Evolutionary conservation across 2,888 invertebrate genomes (phyloP).

Genomic region (Cheilosia urbana): DNA sequence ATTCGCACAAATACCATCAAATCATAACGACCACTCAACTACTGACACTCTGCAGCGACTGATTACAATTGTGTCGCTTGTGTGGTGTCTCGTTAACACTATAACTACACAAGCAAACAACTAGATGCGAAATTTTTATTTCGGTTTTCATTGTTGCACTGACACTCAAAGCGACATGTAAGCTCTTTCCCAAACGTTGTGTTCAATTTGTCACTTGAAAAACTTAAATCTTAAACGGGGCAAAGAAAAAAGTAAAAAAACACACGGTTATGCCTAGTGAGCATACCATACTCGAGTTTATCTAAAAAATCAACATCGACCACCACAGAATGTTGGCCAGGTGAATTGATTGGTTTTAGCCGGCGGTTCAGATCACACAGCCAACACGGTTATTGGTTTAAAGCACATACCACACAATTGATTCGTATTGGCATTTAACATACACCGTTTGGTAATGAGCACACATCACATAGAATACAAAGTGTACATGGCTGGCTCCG

Average conservation of each 20-base stretch:
- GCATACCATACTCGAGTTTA: constrained; percentile 37
- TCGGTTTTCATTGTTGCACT: constrained; percentile 38
- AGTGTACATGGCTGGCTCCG: constrained; percentile 14
- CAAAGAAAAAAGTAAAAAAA: constrained; percentile 18
- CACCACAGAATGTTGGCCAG: constrained; percentile 61
- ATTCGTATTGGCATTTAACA: constrained; percentile 73
- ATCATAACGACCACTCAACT: constrained; percentile 31
- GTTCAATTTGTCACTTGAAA: constrained; percentile 61
- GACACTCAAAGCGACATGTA: constrained; percentile 15
- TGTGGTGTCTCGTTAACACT: constrained; percentile 54
- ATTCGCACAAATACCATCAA: no score
- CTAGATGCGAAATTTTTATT: constrained; percentile 29
- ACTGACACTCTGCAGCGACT: constrained; percentile 42
- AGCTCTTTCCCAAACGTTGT: constrained; percentile 6
- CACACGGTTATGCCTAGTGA: constrained; percentile 26
- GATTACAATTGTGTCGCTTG: constrained; percentile 31
- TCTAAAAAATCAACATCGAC: constrained; percentile 47
- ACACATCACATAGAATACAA: constrained; percentile 61
- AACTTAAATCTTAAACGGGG: background rate
- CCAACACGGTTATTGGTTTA: constrained; percentile 61
- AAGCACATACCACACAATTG: constrained; percentile 69
- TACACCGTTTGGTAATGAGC: constrained; percentile 73
- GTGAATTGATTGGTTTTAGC: constrained; percentile 64
- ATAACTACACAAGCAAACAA: constrained; percentile 62
- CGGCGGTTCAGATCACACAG: constrained; percentile 71